Conservation (phyloP, 1,140 invertebrate genomes). For the Ostrea edulis region DNA sequence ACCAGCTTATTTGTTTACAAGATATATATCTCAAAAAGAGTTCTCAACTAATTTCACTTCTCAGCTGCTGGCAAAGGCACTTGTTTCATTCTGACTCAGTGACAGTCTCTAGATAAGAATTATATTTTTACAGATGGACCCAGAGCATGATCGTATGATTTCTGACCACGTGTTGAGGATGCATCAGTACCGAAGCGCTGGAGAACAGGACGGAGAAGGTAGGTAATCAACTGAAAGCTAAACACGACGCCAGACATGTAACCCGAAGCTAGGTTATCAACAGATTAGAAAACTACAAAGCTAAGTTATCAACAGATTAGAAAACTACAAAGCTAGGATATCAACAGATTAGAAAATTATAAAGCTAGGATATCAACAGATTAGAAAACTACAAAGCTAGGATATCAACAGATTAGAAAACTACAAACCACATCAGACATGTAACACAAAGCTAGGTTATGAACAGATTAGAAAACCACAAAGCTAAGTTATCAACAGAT, state of each 20-base stretch:
- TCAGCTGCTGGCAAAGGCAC: too few species aligned
- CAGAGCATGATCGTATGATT: slow-evolving; percentile 93
- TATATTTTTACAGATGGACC: slow-evolving; percentile 82
- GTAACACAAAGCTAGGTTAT: neutral
- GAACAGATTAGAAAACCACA: neutral
- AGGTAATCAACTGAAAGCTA: slow-evolving; percentile 61
- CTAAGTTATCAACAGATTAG: neutral
- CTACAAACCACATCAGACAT: too few species aligned
- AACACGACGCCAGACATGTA: too few species aligned
- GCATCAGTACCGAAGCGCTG: slow-evolving; percentile 95
- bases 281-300: neutral
- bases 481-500: neutral
- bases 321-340: neutral
- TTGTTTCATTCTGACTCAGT: too few species aligned
- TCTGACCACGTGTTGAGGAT: slow-evolving; percentile 98
- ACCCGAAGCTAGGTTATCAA: neutral
- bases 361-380: neutral
- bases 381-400: neutral
- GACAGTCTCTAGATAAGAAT: too few species aligned
- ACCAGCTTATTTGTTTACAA: too few species aligned
- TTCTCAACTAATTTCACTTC: too few species aligned
- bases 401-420: neutral
- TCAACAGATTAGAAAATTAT: neutral
- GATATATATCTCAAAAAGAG: too few species aligned
- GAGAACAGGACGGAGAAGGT: slow-evolving; percentile 95